Conservation (phyloP, 2,113 vertebrate species). For the Otus sunia region DNA sequence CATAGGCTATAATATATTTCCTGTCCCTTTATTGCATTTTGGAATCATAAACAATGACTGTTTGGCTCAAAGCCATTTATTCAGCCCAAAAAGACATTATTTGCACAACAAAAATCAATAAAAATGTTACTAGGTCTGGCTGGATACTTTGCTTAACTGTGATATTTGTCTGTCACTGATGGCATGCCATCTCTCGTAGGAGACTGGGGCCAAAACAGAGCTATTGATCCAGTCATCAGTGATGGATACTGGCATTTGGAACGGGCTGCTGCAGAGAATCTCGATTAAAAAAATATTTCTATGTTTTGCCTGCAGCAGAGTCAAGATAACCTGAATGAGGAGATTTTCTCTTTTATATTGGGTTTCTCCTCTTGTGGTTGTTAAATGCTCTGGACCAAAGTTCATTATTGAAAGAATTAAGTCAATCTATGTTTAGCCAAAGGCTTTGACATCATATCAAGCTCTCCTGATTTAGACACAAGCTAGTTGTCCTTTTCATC, state of each 20-base stretch:
- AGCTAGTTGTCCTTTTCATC: constrained; percentile 73
- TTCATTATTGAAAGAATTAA: constrained; percentile 84
- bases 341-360: constrained; percentile 78
- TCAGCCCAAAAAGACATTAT: constrained; percentile 98
- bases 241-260: constrained; percentile 97
- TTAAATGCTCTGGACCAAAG: constrained; percentile 78
- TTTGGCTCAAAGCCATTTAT: constrained; percentile 99
- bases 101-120: constrained; percentile 98
- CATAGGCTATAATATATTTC: constrained; percentile 95
- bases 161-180: constrained; percentile 98
- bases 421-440: constrained; percentile 81
- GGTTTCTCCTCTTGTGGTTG: constrained; percentile 79
- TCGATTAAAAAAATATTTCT: constrained; percentile 83
- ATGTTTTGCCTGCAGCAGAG: constrained; percentile 82
- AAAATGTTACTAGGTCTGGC: constrained; percentile 90
- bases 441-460: constrained; percentile 76
- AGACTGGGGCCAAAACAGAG: constrained; percentile 95
- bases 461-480: constrained; percentile 72
- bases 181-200: constrained; percentile 96
- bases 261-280: constrained; percentile 86
- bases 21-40: constrained; percentile 96
- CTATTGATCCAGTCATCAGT: constrained; percentile 98
- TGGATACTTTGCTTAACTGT: constrained; percentile 91
- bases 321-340: constrained; percentile 76
- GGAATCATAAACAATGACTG: constrained; percentile 95